A percentile compares a stretch with the other conserved stretches of the same genome.
Evolutionary conservation across 2,888 invertebrate species (phyloP).

Genomic region (Eustalomyia histrio): DNA sequence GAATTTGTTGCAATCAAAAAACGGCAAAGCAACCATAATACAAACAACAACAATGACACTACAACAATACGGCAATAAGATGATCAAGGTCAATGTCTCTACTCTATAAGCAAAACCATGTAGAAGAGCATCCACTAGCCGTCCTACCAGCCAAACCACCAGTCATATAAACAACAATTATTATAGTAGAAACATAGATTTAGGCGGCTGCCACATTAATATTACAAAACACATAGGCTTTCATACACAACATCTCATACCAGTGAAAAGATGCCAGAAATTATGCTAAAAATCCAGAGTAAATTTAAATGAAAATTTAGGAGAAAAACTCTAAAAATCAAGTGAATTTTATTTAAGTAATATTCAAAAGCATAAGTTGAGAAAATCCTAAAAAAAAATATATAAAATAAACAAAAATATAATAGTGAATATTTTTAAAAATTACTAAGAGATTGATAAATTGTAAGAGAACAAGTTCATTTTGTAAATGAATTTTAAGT

Average conservation of each 20-base stretch:
- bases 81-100: constrained; percentile 67
- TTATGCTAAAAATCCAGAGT: constrained; percentile 1
- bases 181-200: not conserved
- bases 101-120: constrained; percentile 20
- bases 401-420: no score
- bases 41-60: constrained; percentile 31
- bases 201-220: constrained; percentile 7
- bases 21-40: constrained; percentile 11
- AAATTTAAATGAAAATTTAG: no score
- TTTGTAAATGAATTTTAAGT: not conserved
- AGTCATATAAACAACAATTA: constrained; percentile 26
- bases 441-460: no score
- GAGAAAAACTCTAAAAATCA: no score
- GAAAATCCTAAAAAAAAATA: no score
- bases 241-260: not conserved
- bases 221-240: not conserved
- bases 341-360: no score
- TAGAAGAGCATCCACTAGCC: constrained; percentile 28
- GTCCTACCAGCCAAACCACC: constrained; percentile 23
- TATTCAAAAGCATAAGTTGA: no score
- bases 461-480: not conserved
- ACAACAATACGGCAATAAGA: constrained; percentile 28
- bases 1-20: constrained; percentile 1
- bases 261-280: not conserved
- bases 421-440: no score